Base-by-base conservation (phyloP, 1,140 invertebrate species). In the Drosophila sp. region DNA sequence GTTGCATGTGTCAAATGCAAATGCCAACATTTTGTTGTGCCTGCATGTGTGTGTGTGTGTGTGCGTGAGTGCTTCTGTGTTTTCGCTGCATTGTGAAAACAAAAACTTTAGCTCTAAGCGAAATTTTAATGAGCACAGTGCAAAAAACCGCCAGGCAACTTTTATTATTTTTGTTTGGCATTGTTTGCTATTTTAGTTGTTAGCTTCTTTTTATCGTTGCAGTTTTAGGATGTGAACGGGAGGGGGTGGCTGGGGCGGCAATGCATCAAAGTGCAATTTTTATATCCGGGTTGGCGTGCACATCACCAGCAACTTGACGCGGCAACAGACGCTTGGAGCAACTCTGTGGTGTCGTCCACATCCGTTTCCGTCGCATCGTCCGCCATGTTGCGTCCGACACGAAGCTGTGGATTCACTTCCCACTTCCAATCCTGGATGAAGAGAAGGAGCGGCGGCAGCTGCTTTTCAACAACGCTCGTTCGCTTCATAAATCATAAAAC, bases 401-500 rank as follows among this genome's bases (percentile, higher is more conserved):
- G 65, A 73, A 43, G 36, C 57, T 50, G 27, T 27, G 7, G 4
- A 7, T 29, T 13, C 11, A 1, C 11, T 13, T 2, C 4, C 21
- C 11, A 21, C 1, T 21, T 21, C 21, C 1, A 2, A 21, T 4
- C 21, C 21, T 1, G 21, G 21, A 1, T 21, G 21, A n/a, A n/a
- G n/a, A n/a, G n/a, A n/a, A n/a, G n/a, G n/a, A n/a, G n/a, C n/a
- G n/a, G n/a, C 58, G 80, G 70, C 78, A 75, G 82, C 82, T 72
- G 82, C 81, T 66, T 43, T 67, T 34, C 63, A 81, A 16, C 76
- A 59, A 53, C 38, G 67, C 48, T 63, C 56, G 77, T 63, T 59
- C 62, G 82, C 82, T 87, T 82, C 82, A 87, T 87, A 87, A 87
- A 87, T 87, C 82, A 87, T 87, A 79, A 80, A 84, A 83, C 80